These are phyloP conservation scores for Melipona quadrifasciata DNA, from an alignment of 1,140 invertebrate species.

Conservation along the genomic window DNA sequence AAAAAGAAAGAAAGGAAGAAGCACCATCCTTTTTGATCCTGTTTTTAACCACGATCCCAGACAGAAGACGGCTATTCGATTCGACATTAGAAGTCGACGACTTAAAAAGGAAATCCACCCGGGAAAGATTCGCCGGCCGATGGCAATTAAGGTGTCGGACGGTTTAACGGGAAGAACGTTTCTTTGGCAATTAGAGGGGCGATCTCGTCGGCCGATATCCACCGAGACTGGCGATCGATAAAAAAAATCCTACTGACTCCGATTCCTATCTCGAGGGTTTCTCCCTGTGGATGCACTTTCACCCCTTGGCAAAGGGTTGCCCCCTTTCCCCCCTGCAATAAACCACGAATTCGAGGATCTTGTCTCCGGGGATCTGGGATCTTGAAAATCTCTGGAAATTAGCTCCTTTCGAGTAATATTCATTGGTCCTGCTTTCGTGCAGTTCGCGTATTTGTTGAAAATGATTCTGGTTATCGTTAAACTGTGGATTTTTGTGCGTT, in stretches of 20 bases:
- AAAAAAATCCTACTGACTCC: not conserved
- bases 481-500: no score
- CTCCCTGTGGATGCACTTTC: not conserved
- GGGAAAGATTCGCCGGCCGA: conserved; percentile 1
- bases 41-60: not conserved
- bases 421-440: not conserved
- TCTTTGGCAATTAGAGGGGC: conserved; percentile 34
- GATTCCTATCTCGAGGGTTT: not conserved
- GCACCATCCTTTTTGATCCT: not conserved
- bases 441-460: not conserved
- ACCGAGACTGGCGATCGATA: not conserved
- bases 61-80: not conserved
- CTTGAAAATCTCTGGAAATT: not conserved
- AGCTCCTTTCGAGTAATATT: not conserved
- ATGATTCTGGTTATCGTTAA: not conserved
- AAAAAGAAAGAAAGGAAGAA: not conserved
- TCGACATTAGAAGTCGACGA: conserved; percentile 1
- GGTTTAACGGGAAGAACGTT: conserved; percentile 30
- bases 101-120: conserved; percentile 4
- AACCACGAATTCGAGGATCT: not conserved
- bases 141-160: conserved; percentile 34
- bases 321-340: not conserved
- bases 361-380: no score
- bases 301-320: not conserved
- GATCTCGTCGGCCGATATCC: conserved; percentile 6